Conservation (phyloP, 2,113 vertebrate genomes). For the Platichthys flesus region DNA sequence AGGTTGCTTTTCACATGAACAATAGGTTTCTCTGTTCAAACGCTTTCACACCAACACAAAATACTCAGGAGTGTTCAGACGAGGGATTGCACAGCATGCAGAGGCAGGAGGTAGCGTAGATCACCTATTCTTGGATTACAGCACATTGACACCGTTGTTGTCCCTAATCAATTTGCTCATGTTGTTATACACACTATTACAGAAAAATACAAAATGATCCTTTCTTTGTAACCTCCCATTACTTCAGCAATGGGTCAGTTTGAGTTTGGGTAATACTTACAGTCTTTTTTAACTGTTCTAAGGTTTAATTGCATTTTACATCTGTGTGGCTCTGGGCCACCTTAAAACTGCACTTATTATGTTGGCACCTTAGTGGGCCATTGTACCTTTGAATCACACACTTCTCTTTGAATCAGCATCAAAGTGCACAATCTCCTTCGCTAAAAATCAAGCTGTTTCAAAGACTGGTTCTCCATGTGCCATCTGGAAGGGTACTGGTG, state of each 20-base stretch:
- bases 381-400: slow-evolving; percentile 41
- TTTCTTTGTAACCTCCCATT: not conserved
- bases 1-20: too few relatives aligned
- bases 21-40: too few relatives aligned
- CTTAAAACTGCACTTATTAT: slow-evolving; percentile 31
- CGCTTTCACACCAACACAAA: too few relatives aligned
- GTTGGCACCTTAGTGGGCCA: slow-evolving; percentile 36
- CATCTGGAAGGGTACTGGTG: slow-evolving; percentile 38
- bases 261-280: not conserved
- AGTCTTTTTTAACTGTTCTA: slow-evolving; percentile 13
- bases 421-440: slow-evolving; percentile 45
- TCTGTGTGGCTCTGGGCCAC: slow-evolving; percentile 26
- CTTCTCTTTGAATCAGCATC: slow-evolving; percentile 60
- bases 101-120: too few relatives aligned
- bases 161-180: too few relatives aligned
- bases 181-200: not conserved
- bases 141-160: too few relatives aligned
- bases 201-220: not conserved
- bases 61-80: too few relatives aligned
- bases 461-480: slow-evolving; percentile 40
- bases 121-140: too few relatives aligned
- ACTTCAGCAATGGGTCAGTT: not conserved
- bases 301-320: slow-evolving; percentile 46
- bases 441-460: slow-evolving; percentile 42
- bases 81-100: too few relatives aligned